These are phyloP conservation scores for Linhomoeus sp. DNA, from an alignment of 2,888 invertebrate genomes.

Conservation along the genomic window DNA sequence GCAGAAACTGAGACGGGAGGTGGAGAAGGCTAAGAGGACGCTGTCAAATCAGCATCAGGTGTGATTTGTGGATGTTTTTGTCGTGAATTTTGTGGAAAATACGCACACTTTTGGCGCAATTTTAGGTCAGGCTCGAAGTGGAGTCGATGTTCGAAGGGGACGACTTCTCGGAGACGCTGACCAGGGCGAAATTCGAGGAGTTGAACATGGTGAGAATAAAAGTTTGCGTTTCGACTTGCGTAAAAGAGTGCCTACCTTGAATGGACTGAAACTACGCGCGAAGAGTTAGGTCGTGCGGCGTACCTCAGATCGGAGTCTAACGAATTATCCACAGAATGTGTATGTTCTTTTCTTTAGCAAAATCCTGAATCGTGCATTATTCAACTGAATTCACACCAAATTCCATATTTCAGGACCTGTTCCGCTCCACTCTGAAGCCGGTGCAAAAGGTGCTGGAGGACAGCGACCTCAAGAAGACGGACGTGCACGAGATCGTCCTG, in stretches of 20 bases:
- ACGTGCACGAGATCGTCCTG: slow-evolving; percentile 92
- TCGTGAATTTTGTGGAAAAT: too few species aligned
- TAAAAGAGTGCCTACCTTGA: too few species aligned
- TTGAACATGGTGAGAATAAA: slow-evolving; percentile 56
- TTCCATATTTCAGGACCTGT: slow-evolving; percentile 32
- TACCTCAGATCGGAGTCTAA: too few species aligned
- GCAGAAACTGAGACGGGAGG: slow-evolving; percentile 31
- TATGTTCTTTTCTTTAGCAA: too few species aligned
- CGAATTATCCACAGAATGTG: too few species aligned
- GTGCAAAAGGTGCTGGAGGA: slow-evolving; percentile 80
- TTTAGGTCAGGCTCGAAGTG: slow-evolving; percentile 92
- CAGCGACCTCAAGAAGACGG: slow-evolving; percentile 94
- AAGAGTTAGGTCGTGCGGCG: too few species aligned
- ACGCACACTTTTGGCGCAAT: slow-evolving; percentile 13
- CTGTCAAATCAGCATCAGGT: slow-evolving; percentile 72
- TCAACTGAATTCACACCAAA: too few species aligned
- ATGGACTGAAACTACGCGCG: too few species aligned
- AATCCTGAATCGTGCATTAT: too few species aligned
- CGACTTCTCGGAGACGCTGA: slow-evolving; percentile 91
- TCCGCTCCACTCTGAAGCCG: slow-evolving; percentile 73
- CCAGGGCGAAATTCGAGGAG: slow-evolving; percentile 95
- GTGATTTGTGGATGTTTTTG: too few species aligned
- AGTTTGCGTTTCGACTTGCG: too few species aligned
- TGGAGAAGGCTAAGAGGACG: slow-evolving; percentile 38
- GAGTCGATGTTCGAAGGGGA: slow-evolving; percentile 95